Evolutionary conservation across 1,140 invertebrate genomes (phyloP), one percentile per base, ranked within the genome.

Genomic region (Megalonaias nervosa): DNA sequence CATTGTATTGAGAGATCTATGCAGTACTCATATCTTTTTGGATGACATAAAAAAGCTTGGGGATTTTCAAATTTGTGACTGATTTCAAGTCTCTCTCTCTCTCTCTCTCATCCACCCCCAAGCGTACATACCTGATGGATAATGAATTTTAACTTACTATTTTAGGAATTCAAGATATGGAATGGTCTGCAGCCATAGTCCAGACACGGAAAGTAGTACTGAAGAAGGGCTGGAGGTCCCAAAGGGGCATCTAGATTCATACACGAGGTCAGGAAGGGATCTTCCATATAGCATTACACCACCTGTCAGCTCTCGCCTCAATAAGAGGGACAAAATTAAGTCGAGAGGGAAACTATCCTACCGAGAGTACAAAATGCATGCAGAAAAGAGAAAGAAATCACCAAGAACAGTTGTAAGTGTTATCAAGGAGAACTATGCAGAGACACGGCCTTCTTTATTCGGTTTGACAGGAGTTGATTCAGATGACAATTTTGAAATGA

Each of bases 401-500:
- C 59, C 82, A n/a, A 76, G 75, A 48, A 57, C 77, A 19, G 38
- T 73, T 31, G 69, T 86, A 11, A 77, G 77, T 62, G 78, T 86
- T 15, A 88, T 87, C 15, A 87, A 86, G 79, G 84, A 86, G 72
- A 82, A 81, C 60, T 86, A 85, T 75, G 48, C 65, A 31, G 82
- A 79, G 57, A 72, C 66, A 71, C 82, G 84, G 74, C 84, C 83
- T n/a, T 67, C 80, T 16, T 81, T 86, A 38, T 83, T 80, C 68
- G 83, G 81, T 59, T 75, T 87, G 16, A 81, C 79, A 67, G 80
- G 81, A 23, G 82, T 81, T 62, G 86, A 87, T 70, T 88, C 87
- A 16, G 86, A 88, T 79, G 86, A 85, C 56, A 85, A 86, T 75
- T 72, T 87, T 15, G 85, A 88, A 56, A 72, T 75, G 73, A 61